These are phyloP conservation scores for Carapus acus DNA, from an alignment of 2,797 vertebrate species.

Conservation along the genomic window DNA sequence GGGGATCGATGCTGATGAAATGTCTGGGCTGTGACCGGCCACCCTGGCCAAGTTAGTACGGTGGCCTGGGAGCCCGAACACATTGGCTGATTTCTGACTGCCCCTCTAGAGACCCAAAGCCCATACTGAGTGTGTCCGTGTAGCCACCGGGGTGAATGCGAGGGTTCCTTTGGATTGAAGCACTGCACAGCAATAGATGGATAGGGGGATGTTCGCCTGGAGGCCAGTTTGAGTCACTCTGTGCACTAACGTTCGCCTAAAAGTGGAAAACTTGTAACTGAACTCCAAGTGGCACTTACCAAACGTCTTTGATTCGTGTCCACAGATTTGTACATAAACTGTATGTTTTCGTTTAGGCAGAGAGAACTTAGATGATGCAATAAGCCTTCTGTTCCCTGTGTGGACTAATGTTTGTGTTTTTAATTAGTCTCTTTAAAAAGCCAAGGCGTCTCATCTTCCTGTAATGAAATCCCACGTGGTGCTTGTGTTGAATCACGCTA, in stretches of 20 bases:
- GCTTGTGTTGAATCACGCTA: constrained; percentile 45
- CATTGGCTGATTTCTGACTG: constrained; percentile 3
- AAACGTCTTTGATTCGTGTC: constrained; percentile 65
- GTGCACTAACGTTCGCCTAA: constrained; percentile 56
- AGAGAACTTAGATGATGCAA: constrained; percentile 73
- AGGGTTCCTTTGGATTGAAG: too few species aligned
- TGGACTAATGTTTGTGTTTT: constrained; percentile 50
- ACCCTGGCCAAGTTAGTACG: constrained; percentile 33
- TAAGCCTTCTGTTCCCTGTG: constrained; percentile 61
- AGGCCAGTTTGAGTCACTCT: constrained; percentile 47
- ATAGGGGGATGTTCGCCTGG: constrained; percentile 17
- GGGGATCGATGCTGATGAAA: constrained; percentile 27
- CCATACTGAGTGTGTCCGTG: constrained; percentile 8
- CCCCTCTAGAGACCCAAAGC: constrained; percentile 17
- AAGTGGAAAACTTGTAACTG: constrained; percentile 43
- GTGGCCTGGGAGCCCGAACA: constrained; percentile 19
- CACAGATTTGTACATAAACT: constrained; percentile 57
- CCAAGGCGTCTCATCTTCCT: constrained; percentile 67
- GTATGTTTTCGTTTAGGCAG: constrained; percentile 55
- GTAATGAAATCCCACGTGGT: constrained; percentile 46
- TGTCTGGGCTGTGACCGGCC: constrained; percentile 44
- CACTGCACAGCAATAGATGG: constrained; percentile 33
- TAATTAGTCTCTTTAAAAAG: constrained; percentile 53
- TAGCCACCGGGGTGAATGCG: constrained; percentile 2
- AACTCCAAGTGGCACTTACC: constrained; percentile 69